phyloP scores from a whole-genome alignment of 2,113 vertebrate genomes.

The Cichladusa arquata region DNA sequence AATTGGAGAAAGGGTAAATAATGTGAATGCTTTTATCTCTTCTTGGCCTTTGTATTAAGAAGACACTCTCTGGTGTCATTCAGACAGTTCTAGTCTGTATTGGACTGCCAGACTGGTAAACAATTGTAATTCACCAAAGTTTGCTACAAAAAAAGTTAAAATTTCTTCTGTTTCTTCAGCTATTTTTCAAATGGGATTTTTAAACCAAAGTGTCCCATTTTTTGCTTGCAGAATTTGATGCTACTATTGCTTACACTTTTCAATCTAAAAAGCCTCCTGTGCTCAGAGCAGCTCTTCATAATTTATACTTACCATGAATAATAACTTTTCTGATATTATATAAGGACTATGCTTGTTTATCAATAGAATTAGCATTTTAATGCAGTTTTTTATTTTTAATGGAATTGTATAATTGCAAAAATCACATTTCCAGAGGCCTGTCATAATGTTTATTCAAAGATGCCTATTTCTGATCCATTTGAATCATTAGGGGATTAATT shows the following conservation, averaged over 20 bases:
- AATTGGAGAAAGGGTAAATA: constrained; percentile 93
- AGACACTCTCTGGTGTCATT: neutral
- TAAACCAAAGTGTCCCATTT: neutral
- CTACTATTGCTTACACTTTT: neutral
- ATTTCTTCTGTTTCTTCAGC: neutral
- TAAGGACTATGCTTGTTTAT: neutral
- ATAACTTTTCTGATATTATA: neutral
- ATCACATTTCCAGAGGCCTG: neutral
- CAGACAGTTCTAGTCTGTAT: neutral
- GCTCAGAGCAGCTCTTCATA: neutral
- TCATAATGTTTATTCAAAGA: neutral
- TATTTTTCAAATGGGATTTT: neutral
- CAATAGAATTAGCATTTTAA: neutral
- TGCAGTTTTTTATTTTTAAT: neutral
- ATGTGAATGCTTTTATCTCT: neutral
- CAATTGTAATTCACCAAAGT: neutral
- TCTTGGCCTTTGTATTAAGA: neutral
- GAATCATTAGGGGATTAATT: constrained; percentile 89
- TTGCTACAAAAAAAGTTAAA: neutral
- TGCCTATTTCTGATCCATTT: constrained; percentile 23
- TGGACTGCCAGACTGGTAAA: neutral
- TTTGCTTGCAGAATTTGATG: neutral
- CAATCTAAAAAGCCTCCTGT: neutral
- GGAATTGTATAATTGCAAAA: neutral
- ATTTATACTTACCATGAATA: neutral